These are phyloP conservation scores for Euwallacea fornicatus DNA, from an alignment of 1,140 invertebrate genomes.

Conservation along the genomic window DNA sequence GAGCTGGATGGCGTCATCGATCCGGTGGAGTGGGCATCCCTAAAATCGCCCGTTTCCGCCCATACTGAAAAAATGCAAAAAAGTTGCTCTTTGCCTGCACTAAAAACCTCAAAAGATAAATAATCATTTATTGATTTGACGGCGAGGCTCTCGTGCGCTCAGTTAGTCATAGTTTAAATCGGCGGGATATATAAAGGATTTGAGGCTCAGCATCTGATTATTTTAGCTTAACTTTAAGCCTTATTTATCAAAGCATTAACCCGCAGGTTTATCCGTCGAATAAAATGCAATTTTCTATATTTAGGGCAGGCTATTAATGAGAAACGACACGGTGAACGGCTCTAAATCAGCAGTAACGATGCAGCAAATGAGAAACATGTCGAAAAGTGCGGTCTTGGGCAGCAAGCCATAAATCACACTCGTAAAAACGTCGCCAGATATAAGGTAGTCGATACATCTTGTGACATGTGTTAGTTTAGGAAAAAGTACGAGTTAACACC, in stretches of 20 bases:
- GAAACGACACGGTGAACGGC: slow-evolving; percentile 13
- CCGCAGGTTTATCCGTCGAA: too few relatives aligned
- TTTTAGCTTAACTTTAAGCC: slow-evolving; percentile 28
- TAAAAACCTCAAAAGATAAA: neutral
- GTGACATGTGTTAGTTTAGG: slow-evolving; percentile 16
- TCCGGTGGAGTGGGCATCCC: slow-evolving; percentile 68
- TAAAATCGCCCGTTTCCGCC: slow-evolving; percentile 80
- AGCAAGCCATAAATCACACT: slow-evolving; percentile 28
- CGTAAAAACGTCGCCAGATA: slow-evolving; percentile 25
- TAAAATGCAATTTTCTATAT: neutral
- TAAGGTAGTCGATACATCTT: slow-evolving; percentile 31
- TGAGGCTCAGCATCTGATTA: slow-evolving; percentile 25
- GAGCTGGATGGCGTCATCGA: slow-evolving; percentile 39
- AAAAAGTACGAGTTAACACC: slow-evolving; percentile 30
- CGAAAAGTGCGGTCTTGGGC: slow-evolving; percentile 29
- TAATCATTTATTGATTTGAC: slow-evolving; percentile 3
- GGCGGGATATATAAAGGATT: slow-evolving; percentile 30
- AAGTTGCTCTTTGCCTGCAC: slow-evolving; percentile 46
- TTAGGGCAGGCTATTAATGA: slow-evolving; percentile 16
- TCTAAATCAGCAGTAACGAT: slow-evolving; percentile 28
- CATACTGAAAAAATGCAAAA: slow-evolving; percentile 70
- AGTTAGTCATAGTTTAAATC: slow-evolving; percentile 26
- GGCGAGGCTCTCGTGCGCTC: slow-evolving; percentile 1
- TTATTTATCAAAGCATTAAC: slow-evolving; percentile 30
- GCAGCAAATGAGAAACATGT: slow-evolving; percentile 31